Conservation (phyloP, 2,888 invertebrate species). For the Timandra comae region DNA sequence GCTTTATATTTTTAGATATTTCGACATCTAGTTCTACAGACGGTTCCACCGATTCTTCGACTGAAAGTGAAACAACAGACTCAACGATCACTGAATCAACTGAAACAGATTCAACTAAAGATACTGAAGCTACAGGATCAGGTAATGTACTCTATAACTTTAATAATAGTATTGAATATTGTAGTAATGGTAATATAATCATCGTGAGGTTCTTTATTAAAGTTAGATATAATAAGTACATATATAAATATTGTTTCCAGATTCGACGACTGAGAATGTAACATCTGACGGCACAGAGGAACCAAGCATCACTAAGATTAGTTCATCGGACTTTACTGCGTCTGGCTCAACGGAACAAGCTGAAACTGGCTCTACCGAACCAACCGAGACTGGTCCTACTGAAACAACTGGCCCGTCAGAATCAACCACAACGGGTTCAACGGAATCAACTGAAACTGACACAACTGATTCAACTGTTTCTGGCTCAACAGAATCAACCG, state of each 20-base stretch:
- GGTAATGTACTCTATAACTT: too few relatives aligned
- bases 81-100: background rate
- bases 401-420: slow-evolving; percentile 3
- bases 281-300: background rate
- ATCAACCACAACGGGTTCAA: slow-evolving; percentile 17
- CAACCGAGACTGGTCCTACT: background rate
- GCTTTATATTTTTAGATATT: too few relatives aligned
- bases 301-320: too few relatives aligned
- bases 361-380: background rate
- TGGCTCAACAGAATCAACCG: slow-evolving; percentile 1
- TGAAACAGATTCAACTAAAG: slow-evolving; percentile 2
- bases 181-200: too few relatives aligned
- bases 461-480: slow-evolving; percentile 14
- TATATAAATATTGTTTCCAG: background rate
- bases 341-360: slow-evolving; percentile 1
- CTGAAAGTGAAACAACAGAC: slow-evolving; percentile 6
- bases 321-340: background rate
- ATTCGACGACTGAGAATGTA: too few relatives aligned
- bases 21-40: too few relatives aligned
- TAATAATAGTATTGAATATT: too few relatives aligned
- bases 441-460: background rate
- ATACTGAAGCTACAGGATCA: background rate
- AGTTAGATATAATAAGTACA: too few relatives aligned
- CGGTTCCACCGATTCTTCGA: background rate
- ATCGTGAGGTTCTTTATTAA: too few relatives aligned